Base-by-base conservation (phyloP, 2,797 vertebrate species). In the Cheirogaleus major region DNA sequence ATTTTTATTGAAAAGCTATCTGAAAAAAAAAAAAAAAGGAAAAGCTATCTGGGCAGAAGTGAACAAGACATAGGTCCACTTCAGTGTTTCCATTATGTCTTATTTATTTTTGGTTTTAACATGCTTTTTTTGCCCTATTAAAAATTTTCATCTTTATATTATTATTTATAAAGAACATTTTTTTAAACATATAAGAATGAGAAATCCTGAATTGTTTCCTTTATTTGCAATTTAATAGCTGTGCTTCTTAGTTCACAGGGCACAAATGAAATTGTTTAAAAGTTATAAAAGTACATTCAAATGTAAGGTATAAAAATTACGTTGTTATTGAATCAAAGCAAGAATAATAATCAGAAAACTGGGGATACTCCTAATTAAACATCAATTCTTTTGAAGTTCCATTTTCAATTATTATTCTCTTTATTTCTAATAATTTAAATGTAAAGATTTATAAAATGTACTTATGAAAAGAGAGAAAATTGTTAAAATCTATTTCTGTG, bases 401-500 rank as follows among this genome's bases (percentile, higher is more conserved):
- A 22, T 61, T 86, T 89, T 80, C 11, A 45, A 65, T 79, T 25
- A 67, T 59, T 48, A 70, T 69, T 86, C 15, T 35, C 20, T 91
- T 2, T 76, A 27, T 63, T 86, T 80, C 32, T 63, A 59, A 48
- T 81, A 73, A 55, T 67, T 81, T 91, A 86, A 94, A 9, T 86
- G 17, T 85, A 22, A 93, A 75, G 30, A 35, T 70, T 95, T 65
- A 94, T 89, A 59, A 91, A 89, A 57, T 38, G 18, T 79, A 59
- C 43, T 43, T 78, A 81, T 59, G 15, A 65, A 79, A 82, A 90
- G 20, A 91, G 32, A 73, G 3, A 4, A 38, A 89, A 72, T 14
- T 63, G 18, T 61, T 86, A 89, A 45, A 45, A 45, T 45, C 45
- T 45, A 45, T 45, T 45, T 45, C 45, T 45, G 45, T 45, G 45